phyloP scores from a whole-genome alignment of 2,888 invertebrate genomes.

The Selenia dentaria region DNA sequence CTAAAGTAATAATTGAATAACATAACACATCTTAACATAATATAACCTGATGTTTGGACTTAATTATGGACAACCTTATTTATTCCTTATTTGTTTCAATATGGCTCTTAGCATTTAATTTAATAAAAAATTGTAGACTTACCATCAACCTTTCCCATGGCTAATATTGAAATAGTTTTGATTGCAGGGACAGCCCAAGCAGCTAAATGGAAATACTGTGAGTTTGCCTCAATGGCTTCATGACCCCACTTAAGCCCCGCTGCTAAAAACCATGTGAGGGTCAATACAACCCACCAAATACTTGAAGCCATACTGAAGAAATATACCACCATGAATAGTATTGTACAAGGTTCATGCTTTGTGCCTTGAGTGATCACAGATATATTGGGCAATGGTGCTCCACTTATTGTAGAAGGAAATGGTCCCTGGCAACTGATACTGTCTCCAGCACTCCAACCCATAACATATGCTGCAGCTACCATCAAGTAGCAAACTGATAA shows the following conservation, averaged over 20 bases:
- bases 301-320: conserved; percentile 98
- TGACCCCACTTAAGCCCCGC: conserved; percentile 99
- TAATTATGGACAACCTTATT: too few species aligned
- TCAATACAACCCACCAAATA: conserved; percentile 99
- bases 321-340: conserved; percentile 97
- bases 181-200: conserved; percentile 99
- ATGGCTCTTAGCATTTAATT: too few species aligned
- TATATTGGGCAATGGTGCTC: conserved; percentile 89
- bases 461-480: conserved; percentile 96
- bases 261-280: conserved; percentile 98
- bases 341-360: conserved; percentile 93
- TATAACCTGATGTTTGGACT: too few species aligned
- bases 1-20: too few species aligned
- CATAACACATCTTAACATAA: too few species aligned
- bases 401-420: conserved; percentile 88
- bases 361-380: conserved; percentile 95
- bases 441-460: conserved; percentile 93
- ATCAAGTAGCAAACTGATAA: conserved; percentile 97
- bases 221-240: conserved; percentile 98
- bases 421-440: conserved; percentile 93
- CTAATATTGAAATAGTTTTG: conserved; percentile 97
- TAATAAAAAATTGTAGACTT: conserved; percentile 48
- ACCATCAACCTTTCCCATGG: conserved; percentile 98
- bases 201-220: conserved; percentile 98
- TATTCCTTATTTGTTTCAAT: too few species aligned